phyloP scores from a whole-genome alignment of 2,888 invertebrate species.

The Mystacides longicornis region DNA sequence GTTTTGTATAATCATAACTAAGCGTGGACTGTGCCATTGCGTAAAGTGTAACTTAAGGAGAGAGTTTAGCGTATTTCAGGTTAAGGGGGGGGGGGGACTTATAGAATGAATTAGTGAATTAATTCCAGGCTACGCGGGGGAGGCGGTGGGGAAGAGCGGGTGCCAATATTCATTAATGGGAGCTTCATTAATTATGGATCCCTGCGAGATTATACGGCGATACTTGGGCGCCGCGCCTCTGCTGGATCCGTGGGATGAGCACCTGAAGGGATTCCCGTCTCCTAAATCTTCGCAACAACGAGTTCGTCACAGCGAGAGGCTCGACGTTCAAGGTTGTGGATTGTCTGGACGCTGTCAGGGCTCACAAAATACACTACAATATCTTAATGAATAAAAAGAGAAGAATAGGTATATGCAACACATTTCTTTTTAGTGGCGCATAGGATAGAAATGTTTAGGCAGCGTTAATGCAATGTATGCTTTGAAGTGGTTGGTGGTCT shows the following conservation, averaged over 20 bases:
- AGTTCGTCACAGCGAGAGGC: constrained; percentile 23
- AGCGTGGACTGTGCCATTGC: too few relatives aligned
- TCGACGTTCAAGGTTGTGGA: neutral
- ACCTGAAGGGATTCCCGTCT: constrained; percentile 6
- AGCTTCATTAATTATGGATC: constrained; percentile 19
- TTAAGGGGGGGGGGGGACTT: too few relatives aligned
- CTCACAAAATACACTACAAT: neutral
- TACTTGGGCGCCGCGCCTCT: neutral
- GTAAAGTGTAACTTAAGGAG: too few relatives aligned
- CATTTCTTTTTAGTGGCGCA: too few relatives aligned
- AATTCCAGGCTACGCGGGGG: neutral
- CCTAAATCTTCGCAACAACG: constrained; percentile 18
- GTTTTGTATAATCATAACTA: too few relatives aligned
- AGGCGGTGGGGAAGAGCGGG: constrained; percentile 11
- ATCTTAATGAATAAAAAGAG: too few relatives aligned
- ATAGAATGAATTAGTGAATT: constrained; percentile 2
- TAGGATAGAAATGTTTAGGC: too few relatives aligned
- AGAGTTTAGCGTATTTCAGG: too few relatives aligned
- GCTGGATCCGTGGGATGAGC: neutral
- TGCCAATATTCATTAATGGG: constrained; percentile 26
- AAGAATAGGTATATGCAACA: too few relatives aligned
- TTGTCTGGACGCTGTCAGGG: neutral
- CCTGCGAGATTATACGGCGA: constrained; percentile 5
- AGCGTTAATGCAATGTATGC: too few relatives aligned
- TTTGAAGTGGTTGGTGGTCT: too few relatives aligned